Evolutionary conservation across 2,888 invertebrate species (phyloP), one percentile per base, ranked within the genome.

Genomic region (Apamea monoglypha): DNA sequence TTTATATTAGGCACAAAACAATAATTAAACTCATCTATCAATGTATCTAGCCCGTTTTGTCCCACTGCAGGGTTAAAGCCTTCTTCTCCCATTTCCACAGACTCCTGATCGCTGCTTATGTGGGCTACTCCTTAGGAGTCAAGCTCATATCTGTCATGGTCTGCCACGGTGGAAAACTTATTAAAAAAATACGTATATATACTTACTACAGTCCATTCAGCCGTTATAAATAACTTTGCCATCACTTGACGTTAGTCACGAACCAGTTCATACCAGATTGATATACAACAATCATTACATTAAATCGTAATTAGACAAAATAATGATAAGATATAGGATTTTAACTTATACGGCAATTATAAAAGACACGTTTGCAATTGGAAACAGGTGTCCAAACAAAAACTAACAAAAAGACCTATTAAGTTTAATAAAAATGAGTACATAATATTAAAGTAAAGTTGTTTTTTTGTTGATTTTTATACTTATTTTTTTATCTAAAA

Each of bases 301-400:
- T 47, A 36, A 56, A 50, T 36, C 61, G 36, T 29, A 36, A 68
- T 80, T 73, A 18, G 21, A 67, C 14, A 64, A 81, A 73, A 40
- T 18, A 66, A 56, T 40, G 81, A 80, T 80, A 81, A 73, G 81
- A 81, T 71, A 80, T 2, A 47, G 18, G 56, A 80, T 78, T 80
- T 68, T 21, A 29, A 78, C 56, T 47, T 16, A n/a, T n/a, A 25
- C 77, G 44, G 29, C 44, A 8, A 53, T 25, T 63, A 40, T 40
- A 78, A 56, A 77, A 77, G 29, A 32, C 32, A 44, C 32, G 53
- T 66, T 78, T 40, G 25, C n/a, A 64, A 44, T 66, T 44, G 12
- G 44, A 44, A 56, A 36, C 16, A 78, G 44, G 32, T n/a, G 18
- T 44, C 25, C 29, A 8, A 18, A 50, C 32, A 29, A 61, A 36